Evolutionary conservation across 2,888 invertebrate species (phyloP), one percentile per base, ranked within the genome.

Genomic region (Callinectes sapidus): DNA sequence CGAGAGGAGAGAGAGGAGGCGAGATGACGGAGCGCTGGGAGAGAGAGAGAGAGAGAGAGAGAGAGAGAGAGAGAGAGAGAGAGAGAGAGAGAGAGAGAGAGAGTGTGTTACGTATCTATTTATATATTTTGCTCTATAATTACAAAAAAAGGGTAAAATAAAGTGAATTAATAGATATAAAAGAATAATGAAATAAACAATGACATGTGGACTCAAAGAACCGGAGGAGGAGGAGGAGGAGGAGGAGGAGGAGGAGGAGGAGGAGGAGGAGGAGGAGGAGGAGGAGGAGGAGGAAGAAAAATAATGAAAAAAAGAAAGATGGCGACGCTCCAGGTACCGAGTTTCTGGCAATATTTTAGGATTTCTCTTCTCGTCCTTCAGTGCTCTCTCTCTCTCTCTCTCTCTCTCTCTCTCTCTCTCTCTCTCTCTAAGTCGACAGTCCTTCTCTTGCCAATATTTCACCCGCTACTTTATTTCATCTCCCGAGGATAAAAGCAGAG

Each of bases 41-140:
- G 66, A 71, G 90, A n/a, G 66, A 35, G 90, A n/a, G 90, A 71
- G 66, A 23, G 71, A 71, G 71, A 42, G 32, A 71, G 42, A n/a
- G 90, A 61, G 39, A 39, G 55, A 35, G 90, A 39, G 90, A 71
- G 39, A 55, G 90, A 39, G 39, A 39, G 90, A 35, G 71, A n/a
- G 35, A 90, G 90, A 39, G 90, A 71, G 71, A 71, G 90, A 71
- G 88, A 54, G 54, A 55, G 88, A 55, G 42, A 61, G 61, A 61
- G 61, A 61, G 61, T 18, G 66, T n/a, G n/a, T n/a, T n/a, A n/a
- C n/a, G n/a, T n/a, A n/a, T n/a, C 48, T 48, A 8, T 48, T 48
- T 48, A 48, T 48, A 48, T 48, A 8, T 10, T 48, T 48, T 8
- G 2, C 42, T 6, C 6, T 10, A 48, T 8, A 48, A 48, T 48